Base-by-base conservation (phyloP, 2,888 invertebrate genomes). In the Cryptocephalus primarius region DNA sequence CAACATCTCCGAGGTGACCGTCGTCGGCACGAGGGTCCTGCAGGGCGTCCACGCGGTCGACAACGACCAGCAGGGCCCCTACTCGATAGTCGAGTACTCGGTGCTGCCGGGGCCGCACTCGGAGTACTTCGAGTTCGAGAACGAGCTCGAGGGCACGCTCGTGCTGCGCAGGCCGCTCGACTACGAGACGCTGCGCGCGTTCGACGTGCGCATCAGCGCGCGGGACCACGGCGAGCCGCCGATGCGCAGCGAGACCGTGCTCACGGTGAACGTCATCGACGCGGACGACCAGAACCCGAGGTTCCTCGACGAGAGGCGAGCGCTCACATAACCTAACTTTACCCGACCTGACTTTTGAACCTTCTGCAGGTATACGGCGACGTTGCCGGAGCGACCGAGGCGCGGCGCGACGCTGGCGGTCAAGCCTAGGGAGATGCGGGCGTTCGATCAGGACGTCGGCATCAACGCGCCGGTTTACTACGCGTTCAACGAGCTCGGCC, bases 221-320 rank as follows among this genome's bases (percentile, higher is more conserved):
- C 75, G 83, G 71, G 92, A 92, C 71, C 86, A 85, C 66, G 92
- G 90, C 22, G 77, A 79, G 39, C 90, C 91, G 1, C 84, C 91
- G 0, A 78, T 79, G 56, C 79, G 78, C 61, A 82, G 83, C 36
- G 86, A 88, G 60, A 85, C 91, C 0, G 71, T 76, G 32, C 75
- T 93, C 4, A 76, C 78, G 3, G 85, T 93, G 1, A 80, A 83
- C 51, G 84, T 92, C 39, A 79, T 88, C 14, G 92, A 92, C 66
- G 90, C 91, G 0, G 92, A 92, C 61, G 92, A 92, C 68, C 91
- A 92, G 71, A 92, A 92, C 73, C 92, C 92, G 0, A 78, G 78
- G 59, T 92, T 91, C 65, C 63, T 77, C 8, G 78, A 82, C 51
- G 86, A 89, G 40, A 79, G 85, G 53, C 66, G 62, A 45, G 42